Base-by-base conservation (phyloP, 2,888 invertebrate species). In the Drosophila algonquin region DNA sequence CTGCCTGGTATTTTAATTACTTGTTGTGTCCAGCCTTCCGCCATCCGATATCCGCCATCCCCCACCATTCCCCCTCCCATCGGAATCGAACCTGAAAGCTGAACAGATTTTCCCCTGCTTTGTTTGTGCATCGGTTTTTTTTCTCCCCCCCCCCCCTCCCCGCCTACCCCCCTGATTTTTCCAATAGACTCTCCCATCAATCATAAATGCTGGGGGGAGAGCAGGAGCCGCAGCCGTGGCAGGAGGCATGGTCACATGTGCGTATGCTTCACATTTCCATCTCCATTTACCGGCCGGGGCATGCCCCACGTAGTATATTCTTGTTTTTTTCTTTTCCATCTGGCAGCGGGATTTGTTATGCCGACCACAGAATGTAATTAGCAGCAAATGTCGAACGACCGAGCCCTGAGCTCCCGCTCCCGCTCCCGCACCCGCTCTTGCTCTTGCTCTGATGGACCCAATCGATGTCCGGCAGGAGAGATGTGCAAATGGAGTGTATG, bases 1-100 rank as follows among this genome's bases (percentile, higher is more conserved):
- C 88, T 79, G 84, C 87, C 84, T 86, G 84, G 87, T 89, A 84
- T 87, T 89, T 85, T 85, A 89, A 85, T 85, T 85, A 89, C 85
- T 81, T 80, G 78, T 67, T 65, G 70, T 75, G 51, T 40, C 40
- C 32, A 40, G 40, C n/a, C 40, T 53, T 51, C 48, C 16, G 55
- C 52, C 32, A n/a, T 44, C 48, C 32, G 21, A 21, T 21, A 21
- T 30, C 18, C 30, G 27, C 53, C 40, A 14, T 14, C 3, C 21
- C 21, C 21, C 21, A 21, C 21, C 21, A 21, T 3, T 3, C 21
- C 21, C 1, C 40, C 56, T 73, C 21, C 21, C 18, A 35, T 50
- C 45, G 24, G 27, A 47, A 46, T 47, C 48, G 40, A 40, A 40
- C 40, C 40, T 40, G 40, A 40, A 40, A 40, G 40, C 40, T 40